Conservation (phyloP, 2,113 vertebrate species). For the Tapirus terrestris region DNA sequence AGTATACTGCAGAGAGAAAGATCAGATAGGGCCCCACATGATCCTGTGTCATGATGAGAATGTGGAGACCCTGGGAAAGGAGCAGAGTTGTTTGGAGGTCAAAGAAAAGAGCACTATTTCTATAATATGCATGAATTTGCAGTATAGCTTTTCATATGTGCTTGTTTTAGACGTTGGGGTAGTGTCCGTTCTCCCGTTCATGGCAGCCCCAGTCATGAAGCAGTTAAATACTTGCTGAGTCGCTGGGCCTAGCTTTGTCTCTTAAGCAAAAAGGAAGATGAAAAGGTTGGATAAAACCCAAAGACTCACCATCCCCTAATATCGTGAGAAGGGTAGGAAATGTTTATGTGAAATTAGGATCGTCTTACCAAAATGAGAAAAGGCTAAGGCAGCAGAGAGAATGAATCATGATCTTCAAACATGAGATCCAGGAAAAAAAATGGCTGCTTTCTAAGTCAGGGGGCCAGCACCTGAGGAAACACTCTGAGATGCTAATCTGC, state of each 20-base stretch:
- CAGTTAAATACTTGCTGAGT: neutral
- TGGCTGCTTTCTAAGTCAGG: neutral
- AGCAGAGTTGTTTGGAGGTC: too few species aligned
- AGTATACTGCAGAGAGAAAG: neutral
- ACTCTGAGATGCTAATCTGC: rapidly evolving
- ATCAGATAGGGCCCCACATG: neutral
- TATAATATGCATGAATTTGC: rapidly evolving
- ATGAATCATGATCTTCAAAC: neutral
- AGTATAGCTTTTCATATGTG: rapidly evolving
- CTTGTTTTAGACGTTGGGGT: rapidly evolving
- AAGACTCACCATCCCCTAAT: neutral
- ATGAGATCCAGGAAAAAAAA: rapidly evolving
- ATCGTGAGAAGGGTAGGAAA: neutral
- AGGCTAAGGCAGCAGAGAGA: neutral
- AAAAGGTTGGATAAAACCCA: neutral
- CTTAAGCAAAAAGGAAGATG: neutral
- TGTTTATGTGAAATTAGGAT: neutral
- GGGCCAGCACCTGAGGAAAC: neutral
- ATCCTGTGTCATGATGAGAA: neutral
- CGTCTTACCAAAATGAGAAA: neutral
- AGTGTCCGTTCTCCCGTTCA: rapidly evolving
- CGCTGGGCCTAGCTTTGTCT: neutral
- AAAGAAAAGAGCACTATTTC: neutral
- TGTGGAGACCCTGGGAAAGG: neutral
- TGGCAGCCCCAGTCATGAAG: neutral